Percentiles rank a stretch among this genome's conserved stretches.
Evolutionary conservation across 1,140 invertebrate genomes (phyloP).

Genomic region (Pogonomyrmex californicus): DNA sequence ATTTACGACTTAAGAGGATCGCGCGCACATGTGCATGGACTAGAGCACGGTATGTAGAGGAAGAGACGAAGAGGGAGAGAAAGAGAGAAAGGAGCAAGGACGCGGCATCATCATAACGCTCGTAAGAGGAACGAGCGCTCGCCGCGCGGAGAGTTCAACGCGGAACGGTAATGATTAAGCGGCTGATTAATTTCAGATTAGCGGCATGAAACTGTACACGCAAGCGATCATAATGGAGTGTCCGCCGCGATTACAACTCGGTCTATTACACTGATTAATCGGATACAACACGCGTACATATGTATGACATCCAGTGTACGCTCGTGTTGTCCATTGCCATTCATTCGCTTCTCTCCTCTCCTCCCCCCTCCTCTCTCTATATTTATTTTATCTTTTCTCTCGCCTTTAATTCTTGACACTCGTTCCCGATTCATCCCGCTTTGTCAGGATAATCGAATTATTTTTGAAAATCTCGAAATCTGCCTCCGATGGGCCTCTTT

Average conservation of each 20-base stretch:
- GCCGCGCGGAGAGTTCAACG: constrained; percentile 67
- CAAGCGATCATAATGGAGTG: constrained; percentile 81
- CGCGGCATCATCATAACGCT: constrained; percentile 22
- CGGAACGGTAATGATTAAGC: constrained; percentile 78
- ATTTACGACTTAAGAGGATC: constrained; percentile 37
- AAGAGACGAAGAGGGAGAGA: not conserved
- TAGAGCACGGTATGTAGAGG: not conserved
- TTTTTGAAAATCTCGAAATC: constrained; percentile 17
- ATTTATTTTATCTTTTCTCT: constrained; percentile 14
- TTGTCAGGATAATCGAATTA: constrained; percentile 9
- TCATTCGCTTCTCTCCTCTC: constrained; percentile 52
- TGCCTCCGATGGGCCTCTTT: not conserved
- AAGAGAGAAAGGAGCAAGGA: constrained; percentile 28
- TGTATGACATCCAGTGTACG: constrained; percentile 77
- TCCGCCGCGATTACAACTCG: constrained; percentile 79
- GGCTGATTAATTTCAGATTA: constrained; percentile 82
- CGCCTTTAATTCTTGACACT: not conserved
- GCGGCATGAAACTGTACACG: constrained; percentile 76
- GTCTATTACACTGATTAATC: constrained; percentile 82
- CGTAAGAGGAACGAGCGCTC: constrained; percentile 56
- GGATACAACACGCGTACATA: constrained; percentile 81
- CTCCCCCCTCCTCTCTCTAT: constrained; percentile 3
- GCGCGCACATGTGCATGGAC: not conserved
- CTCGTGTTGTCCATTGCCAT: constrained; percentile 35
- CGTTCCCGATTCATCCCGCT: not conserved